phyloP scores from a whole-genome alignment of 53 echinoderm and acorn worm species.

The Pentamera pediparva region DNA sequence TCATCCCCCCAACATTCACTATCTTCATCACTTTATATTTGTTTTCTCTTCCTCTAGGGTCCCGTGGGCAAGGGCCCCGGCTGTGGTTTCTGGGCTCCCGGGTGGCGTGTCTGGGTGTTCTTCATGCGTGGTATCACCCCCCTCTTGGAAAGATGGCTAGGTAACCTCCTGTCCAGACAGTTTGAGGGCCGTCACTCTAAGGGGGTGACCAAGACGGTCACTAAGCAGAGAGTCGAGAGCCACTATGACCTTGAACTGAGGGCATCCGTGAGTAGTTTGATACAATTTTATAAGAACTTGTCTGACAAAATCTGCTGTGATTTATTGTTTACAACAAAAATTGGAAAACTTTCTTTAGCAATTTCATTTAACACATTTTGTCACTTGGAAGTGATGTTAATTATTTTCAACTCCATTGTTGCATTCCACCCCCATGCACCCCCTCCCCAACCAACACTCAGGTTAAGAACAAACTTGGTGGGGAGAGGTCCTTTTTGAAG shows the following conservation, averaged over 20 bases:
- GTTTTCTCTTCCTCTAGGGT: constrained; percentile 47
- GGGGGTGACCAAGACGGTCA: constrained; percentile 98
- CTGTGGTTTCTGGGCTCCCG: constrained; percentile 95
- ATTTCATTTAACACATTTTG: too few relatives aligned
- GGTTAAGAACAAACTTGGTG: too few relatives aligned
- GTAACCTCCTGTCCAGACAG: constrained; percentile 96
- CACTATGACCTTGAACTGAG: constrained; percentile 96
- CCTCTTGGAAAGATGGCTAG: constrained; percentile 93
- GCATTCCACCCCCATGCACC: too few relatives aligned
- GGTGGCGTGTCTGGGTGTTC: constrained; percentile 99
- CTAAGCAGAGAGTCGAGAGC: constrained; percentile 97
- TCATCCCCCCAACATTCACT: too few relatives aligned
- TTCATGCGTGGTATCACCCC: constrained; percentile 99
- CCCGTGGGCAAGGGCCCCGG: constrained; percentile 98
- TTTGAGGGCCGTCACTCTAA: constrained; percentile 99
- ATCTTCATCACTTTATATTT: not conserved
- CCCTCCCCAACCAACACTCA: too few relatives aligned
- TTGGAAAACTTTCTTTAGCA: too few relatives aligned
- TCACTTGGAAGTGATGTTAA: too few relatives aligned
- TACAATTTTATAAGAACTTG: too few relatives aligned
- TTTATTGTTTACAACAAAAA: too few relatives aligned
- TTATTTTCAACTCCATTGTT: too few relatives aligned
- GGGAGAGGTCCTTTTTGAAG: too few relatives aligned
- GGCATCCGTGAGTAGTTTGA: constrained; percentile 95
- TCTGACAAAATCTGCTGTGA: too few relatives aligned